A percentile compares a stretch with the other conserved stretches of the same genome.
These are phyloP conservation scores for Nemotelus nigrinus DNA, from an alignment of 2,888 invertebrate genomes.

Conservation along the genomic window DNA sequence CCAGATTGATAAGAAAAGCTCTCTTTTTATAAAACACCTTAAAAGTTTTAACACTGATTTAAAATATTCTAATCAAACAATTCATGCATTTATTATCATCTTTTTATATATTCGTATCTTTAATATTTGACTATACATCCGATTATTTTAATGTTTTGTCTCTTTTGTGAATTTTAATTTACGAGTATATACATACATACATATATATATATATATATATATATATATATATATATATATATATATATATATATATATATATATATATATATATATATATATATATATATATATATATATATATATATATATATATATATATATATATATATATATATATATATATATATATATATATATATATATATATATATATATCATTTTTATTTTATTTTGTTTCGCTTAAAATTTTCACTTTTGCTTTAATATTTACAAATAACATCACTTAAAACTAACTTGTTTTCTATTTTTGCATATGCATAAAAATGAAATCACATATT, in stretches of 20 bases:
- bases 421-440: not conserved
- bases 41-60: too few relatives aligned
- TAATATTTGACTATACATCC: too few relatives aligned
- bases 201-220: slow-evolving; percentile 5
- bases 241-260: slow-evolving; percentile 9
- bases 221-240: slow-evolving; percentile 6
- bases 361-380: slow-evolving; percentile 1
- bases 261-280: slow-evolving; percentile 6
- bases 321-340: slow-evolving; percentile 9
- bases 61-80: too few relatives aligned
- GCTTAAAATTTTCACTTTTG: slow-evolving; percentile 3
- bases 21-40: too few relatives aligned
- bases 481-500: slow-evolving; percentile 48
- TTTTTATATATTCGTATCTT: too few relatives aligned
- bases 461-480: slow-evolving; percentile 37
- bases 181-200: too few relatives aligned
- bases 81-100: too few relatives aligned
- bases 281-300: slow-evolving; percentile 9
- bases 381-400: slow-evolving; percentile 23
- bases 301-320: slow-evolving; percentile 6
- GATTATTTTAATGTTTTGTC: too few relatives aligned
- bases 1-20: too few relatives aligned
- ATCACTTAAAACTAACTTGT: not conserved
- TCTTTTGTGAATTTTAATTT: too few relatives aligned
- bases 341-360: slow-evolving; percentile 11